phyloP scores from a whole-genome alignment of 2,113 vertebrate genomes.

The Nettapus auritus region DNA sequence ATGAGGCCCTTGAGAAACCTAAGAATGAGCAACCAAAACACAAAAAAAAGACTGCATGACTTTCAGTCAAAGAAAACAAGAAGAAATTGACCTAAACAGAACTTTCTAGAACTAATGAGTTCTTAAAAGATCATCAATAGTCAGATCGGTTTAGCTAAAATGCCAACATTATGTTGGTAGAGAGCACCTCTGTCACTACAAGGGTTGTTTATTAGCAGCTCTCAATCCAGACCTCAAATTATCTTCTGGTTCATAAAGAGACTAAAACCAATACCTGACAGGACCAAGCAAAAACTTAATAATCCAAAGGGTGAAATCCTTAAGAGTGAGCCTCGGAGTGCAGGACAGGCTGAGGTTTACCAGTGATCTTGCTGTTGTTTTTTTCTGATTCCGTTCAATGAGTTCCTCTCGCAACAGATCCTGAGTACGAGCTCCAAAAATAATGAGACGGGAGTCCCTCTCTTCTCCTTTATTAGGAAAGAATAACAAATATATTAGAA shows the following conservation, averaged over 20 bases:
- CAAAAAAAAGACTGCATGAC: not conserved
- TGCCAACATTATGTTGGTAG: not conserved
- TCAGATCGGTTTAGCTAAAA: not conserved
- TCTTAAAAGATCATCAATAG: not conserved
- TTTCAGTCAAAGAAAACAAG: not conserved
- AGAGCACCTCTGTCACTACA: not conserved
- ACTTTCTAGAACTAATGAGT: not conserved
- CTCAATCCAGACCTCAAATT: not conserved
- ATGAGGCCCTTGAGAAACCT: not conserved
- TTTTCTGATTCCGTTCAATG: not conserved
- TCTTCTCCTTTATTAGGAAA: not conserved
- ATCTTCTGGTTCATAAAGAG: not conserved
- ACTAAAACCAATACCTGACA: not conserved
- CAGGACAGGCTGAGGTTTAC: not conserved
- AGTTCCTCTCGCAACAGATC: not conserved
- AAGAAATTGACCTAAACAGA: constrained; percentile 1
- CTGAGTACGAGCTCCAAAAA: not conserved
- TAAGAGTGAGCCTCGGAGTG: not conserved
- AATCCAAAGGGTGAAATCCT: not conserved
- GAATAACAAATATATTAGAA: not conserved
- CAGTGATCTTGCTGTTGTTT: not conserved
- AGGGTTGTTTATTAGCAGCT: not conserved
- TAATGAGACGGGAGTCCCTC: not conserved
- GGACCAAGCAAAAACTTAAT: not conserved
- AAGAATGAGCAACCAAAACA: constrained; percentile 19